Evolutionary conservation across 2,797 vertebrate species (phyloP), one percentile per base, ranked within the genome.

Genomic region (Rhinogobio ventralis): DNA sequence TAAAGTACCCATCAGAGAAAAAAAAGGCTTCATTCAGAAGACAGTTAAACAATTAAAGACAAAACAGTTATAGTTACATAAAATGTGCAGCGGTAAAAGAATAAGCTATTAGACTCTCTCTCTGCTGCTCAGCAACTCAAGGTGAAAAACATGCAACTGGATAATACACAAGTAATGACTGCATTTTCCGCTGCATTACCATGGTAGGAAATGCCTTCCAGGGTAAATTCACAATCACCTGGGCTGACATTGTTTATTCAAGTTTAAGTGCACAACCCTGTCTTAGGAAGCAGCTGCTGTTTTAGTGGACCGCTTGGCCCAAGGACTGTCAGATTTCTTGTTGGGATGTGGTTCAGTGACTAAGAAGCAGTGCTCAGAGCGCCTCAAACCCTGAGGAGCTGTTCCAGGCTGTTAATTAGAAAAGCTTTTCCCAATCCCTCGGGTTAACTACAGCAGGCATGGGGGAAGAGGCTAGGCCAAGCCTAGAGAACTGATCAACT

Each of bases 101-200:
- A 87, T 36, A 79, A 45, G 49, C 30, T 77, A 73, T 83, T n/a
- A 33, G 30, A 60, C 28, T 72, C 86, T 90, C 86, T 87, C 86
- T 88, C 85, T 7, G 88, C 90, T 93, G 89, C 92, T 87, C 91
- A 89, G 91, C 91, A 93, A 93, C 92, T 72, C 14, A 64, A 90
- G 89, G 90, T 93, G 89, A 92, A 90, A 89, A 89, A 87, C 87
- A 89, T 28, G 46, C 46, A 62, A 75, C 75, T 45, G 62, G 79
- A 86, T 90, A 89, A 91, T 91, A 84, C 89, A 89, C 92, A 85
- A 89, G 79, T 85, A 91, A 90, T 82, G 51, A 62, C 85, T 23
- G 30, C 66, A 86, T 89, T 77, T 85, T 86, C 53, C 78, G 30
- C 74, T 68, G 36, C 77, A 81, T 77, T 83, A 86, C 82, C 88